phyloP scores from a whole-genome alignment of 2,797 vertebrate genomes.

The Masticophis lateralis region DNA sequence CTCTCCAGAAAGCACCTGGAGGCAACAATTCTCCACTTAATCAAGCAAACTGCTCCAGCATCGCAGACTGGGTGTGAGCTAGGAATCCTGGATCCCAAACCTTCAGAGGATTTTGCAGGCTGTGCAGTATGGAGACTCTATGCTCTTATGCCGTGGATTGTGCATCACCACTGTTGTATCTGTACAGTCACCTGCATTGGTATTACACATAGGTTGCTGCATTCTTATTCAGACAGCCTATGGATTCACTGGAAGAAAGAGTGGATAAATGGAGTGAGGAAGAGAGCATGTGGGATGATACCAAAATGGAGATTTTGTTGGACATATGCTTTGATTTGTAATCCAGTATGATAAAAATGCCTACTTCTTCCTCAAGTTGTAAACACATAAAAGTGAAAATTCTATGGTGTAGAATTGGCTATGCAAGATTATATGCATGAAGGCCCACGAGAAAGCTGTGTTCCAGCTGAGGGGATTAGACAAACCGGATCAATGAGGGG shows the following conservation, averaged over 20 bases:
- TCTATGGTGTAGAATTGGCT: neutral
- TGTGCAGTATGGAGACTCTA: neutral
- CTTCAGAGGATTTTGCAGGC: neutral
- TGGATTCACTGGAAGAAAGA: neutral
- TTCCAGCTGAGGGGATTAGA: neutral
- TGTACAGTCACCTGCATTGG: neutral
- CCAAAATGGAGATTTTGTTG: neutral
- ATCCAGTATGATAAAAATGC: neutral
- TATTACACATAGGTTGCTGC: neutral
- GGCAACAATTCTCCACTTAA: neutral
- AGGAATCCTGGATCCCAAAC: neutral
- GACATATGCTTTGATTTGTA: neutral
- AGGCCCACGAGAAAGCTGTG: neutral
- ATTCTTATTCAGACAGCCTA: neutral
- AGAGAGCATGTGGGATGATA: neutral
- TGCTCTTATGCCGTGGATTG: neutral
- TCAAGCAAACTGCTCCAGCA: neutral
- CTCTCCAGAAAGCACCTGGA: conserved; percentile 4
- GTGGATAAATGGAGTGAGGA: neutral
- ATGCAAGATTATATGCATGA: neutral
- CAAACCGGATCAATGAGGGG: neutral
- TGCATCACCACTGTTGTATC: neutral
- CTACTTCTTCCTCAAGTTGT: neutral
- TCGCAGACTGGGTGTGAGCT: neutral
- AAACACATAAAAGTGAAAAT: neutral